Evolutionary conservation across 2,113 vertebrate species (phyloP), one percentile per base, ranked within the genome.

Genomic region (Ardeotis arabs): DNA sequence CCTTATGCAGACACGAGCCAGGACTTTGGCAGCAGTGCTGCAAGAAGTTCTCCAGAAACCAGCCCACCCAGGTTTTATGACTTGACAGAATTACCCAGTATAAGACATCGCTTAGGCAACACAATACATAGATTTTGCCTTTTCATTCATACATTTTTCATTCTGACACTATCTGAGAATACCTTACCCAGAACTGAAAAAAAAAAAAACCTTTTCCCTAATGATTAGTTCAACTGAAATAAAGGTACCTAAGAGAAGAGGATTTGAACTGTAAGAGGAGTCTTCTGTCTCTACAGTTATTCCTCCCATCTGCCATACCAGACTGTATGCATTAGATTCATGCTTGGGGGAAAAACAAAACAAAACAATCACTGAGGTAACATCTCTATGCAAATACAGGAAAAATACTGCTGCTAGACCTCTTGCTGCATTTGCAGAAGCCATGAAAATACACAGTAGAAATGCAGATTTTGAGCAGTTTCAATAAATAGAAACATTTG

Each of bases 11-110:
- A 73, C 3, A 1, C 18, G 24, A 97, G 94, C 83, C 91, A 96
- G 87, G 75, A 56, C 70, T 84, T 75, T 24, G 53, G 91, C 93
- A 96, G 94, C 70, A 58, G 53, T 27, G 31, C 80, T 91, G 20
- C 35, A 94, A 93, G 90, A 96, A 92, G 85, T 52, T 94, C 85
- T 94, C 93, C 95, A 97, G 95, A 94, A 96, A 95, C 69, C 72
- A 91, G 97, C 92, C 97, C 97, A 97, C 97, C 96, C 96, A 97
- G 47, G 93, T 96, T 97, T 97, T 96, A 96, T 76, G 87, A 93
- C 92, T 94, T 90, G 60, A 94, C 87, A 89, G 89, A 96, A 96
- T 92, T 75, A 90, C 76, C 55, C 60, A 59, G 77, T 82, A 90
- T 95, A 93, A 94, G 84, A 90, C 60, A 59, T 33, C 10, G 77